Conservation (phyloP, 2,113 vertebrate species). For the Corvus moneduloides region DNA sequence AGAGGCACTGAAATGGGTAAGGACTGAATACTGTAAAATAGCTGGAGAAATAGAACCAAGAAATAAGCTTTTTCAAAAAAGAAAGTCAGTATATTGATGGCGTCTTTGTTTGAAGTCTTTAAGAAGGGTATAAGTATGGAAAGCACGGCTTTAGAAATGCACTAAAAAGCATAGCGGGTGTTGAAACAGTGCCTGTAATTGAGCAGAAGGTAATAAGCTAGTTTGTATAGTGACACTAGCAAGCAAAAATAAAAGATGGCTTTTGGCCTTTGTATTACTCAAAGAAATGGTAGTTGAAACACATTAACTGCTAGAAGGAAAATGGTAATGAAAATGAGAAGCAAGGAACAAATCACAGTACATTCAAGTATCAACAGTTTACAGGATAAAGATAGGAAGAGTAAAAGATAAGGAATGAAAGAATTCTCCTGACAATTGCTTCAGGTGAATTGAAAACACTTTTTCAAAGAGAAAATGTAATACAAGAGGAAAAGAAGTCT, state of each 20-base stretch:
- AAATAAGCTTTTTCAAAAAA: not conserved
- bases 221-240: not conserved
- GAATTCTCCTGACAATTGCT: not conserved
- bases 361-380: not conserved
- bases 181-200: not conserved
- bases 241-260: not conserved
- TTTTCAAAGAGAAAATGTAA: not conserved
- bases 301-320: not conserved
- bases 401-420: not conserved
- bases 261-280: not conserved
- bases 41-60: not conserved
- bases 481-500: not conserved
- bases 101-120: not conserved
- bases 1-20: not conserved
- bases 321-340: not conserved
- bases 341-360: not conserved
- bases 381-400: not conserved
- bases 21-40: not conserved
- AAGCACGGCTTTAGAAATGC: not conserved
- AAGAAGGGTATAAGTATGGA: not conserved
- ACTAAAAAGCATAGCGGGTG: rapidly evolving
- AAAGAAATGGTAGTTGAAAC: not conserved
- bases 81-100: not conserved
- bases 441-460: not conserved
- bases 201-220: not conserved